Percentiles rank a stretch among this genome's conserved stretches.
These are phyloP conservation scores for Coboldia fuscipes DNA, from an alignment of 1,140 invertebrate genomes.

Conservation along the genomic window DNA sequence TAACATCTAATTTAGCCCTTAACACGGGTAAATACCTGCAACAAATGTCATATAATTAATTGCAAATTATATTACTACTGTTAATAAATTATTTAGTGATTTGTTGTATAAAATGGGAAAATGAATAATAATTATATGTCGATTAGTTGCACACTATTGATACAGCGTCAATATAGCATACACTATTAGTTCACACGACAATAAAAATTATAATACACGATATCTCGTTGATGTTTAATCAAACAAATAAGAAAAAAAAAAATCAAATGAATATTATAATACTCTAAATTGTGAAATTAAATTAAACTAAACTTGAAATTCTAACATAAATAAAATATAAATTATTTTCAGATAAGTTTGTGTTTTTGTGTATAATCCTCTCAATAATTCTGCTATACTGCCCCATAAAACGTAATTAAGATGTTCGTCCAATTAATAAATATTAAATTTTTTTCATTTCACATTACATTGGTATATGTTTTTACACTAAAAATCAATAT, in stretches of 20 bases:
- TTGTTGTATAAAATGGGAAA: neutral
- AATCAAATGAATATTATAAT: too few species aligned
- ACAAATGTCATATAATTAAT: slow-evolving; percentile 6
- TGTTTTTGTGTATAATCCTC: too few species aligned
- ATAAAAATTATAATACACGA: too few species aligned
- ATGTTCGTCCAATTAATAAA: slow-evolving; percentile 2
- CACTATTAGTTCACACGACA: too few species aligned
- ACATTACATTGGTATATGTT: neutral
- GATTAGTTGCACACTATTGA: slow-evolving; percentile 9
- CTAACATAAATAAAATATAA: too few species aligned
- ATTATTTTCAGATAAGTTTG: too few species aligned
- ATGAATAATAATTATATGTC: slow-evolving; percentile 6
- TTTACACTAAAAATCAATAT: neutral
- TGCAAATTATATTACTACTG: slow-evolving; percentile 4
- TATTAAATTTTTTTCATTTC: neutral
- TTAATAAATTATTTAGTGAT: slow-evolving; percentile 6
- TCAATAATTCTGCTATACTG: neutral
- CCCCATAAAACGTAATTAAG: neutral
- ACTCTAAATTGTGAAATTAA: too few species aligned
- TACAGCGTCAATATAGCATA: neutral
- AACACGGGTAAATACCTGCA: slow-evolving; percentile 23
- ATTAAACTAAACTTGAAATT: too few species aligned
- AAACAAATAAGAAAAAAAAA: too few species aligned
- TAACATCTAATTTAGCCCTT: too few species aligned
- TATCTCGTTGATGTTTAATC: too few species aligned